phyloP scores from a whole-genome alignment of 2,888 invertebrate species.

The Oscheius myriophilus region DNA sequence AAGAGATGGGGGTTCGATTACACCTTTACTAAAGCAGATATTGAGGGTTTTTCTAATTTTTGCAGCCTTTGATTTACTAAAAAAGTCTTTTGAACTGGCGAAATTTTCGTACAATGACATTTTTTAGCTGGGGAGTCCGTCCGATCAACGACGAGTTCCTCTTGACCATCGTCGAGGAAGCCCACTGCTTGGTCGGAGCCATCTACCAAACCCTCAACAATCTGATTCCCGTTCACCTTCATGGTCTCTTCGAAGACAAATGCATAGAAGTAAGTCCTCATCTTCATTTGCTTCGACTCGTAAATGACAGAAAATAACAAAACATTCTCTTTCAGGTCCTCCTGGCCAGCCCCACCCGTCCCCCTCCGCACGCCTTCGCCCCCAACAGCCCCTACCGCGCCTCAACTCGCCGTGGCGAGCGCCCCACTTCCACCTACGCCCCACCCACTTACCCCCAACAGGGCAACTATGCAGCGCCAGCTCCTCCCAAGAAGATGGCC shows the following conservation, averaged over 20 bases:
- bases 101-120: too few species aligned
- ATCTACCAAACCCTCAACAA: slow-evolving; percentile 64
- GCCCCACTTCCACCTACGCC: slow-evolving; percentile 31
- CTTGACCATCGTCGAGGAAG: slow-evolving; percentile 64
- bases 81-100: too few species aligned
- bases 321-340: slow-evolving; percentile 52
- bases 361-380: slow-evolving; percentile 55
- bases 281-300: not conserved
- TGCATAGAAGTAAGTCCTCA: slow-evolving; percentile 51
- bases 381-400: slow-evolving; percentile 45
- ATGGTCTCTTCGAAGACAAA: slow-evolving; percentile 65
- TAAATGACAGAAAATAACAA: too few species aligned
- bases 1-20: too few species aligned
- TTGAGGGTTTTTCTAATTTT: too few species aligned
- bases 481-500: slow-evolving; percentile 54
- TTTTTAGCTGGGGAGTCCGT: slow-evolving; percentile 65
- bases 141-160: slow-evolving; percentile 66
- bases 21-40: too few species aligned
- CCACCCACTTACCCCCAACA: slow-evolving; percentile 18
- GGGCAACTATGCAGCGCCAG: slow-evolving; percentile 32
- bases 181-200: slow-evolving; percentile 64
- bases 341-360: slow-evolving; percentile 59
- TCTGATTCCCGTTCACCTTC: slow-evolving; percentile 61
- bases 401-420: slow-evolving; percentile 39
- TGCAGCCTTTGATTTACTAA: too few species aligned